phyloP scores from a whole-genome alignment of 30 jellyfish, hydroid and myxozoan genomes.

The Aurelia coerulea region DNA sequence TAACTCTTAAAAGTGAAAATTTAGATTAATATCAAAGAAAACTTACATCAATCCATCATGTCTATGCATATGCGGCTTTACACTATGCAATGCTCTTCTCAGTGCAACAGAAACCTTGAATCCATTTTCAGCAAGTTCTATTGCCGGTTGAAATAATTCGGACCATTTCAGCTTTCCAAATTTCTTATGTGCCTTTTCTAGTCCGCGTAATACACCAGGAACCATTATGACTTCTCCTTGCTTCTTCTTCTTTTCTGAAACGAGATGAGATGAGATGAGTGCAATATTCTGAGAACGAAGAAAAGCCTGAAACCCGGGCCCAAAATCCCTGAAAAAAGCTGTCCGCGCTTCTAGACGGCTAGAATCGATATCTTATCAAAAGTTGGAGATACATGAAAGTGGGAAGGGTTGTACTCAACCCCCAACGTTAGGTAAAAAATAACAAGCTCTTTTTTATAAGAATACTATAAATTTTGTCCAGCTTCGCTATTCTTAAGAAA shows the following conservation, averaged over 20 bases:
- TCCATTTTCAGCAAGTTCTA: constrained; percentile 78
- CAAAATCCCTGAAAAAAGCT: too few relatives aligned
- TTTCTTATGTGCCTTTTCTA: constrained; percentile 84
- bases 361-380: too few relatives aligned
- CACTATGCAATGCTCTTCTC: not conserved
- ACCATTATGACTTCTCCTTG: constrained; percentile 93
- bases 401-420: too few relatives aligned
- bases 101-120: constrained; percentile 53
- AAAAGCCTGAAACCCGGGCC: too few relatives aligned
- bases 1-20: not conserved
- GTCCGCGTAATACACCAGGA: constrained; percentile 98
- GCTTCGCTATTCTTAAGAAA: too few relatives aligned
- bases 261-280: not conserved
- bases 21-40: not conserved
- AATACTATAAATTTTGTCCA: too few relatives aligned
- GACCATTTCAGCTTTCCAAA: constrained; percentile 86
- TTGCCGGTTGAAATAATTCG: constrained; percentile 85
- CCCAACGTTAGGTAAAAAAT: too few relatives aligned
- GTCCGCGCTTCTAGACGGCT: too few relatives aligned
- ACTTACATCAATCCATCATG: not conserved
- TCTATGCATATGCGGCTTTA: not conserved
- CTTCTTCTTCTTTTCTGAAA: constrained; percentile 56
- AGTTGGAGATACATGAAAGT: too few relatives aligned
- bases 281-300: not conserved
- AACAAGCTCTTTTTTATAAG: too few relatives aligned